Evolutionary conservation across 2,797 vertebrate genomes (phyloP), one percentile per base, ranked within the genome.

Genomic region (Crocidura indochinensis): DNA sequence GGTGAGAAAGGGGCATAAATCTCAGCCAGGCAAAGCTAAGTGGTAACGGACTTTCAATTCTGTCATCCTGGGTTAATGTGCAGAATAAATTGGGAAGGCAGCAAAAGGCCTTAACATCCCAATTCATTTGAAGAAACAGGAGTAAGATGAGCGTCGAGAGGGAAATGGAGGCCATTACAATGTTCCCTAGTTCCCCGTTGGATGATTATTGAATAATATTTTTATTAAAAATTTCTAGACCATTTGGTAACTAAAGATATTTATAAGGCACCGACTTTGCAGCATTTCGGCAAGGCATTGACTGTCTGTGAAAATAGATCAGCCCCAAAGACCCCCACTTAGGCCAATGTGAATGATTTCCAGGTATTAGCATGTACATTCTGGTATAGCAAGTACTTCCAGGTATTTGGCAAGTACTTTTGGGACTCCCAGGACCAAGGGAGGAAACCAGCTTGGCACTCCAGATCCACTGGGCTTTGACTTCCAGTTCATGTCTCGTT

Each of bases 91-190:
- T 95, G 95, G 90, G 91, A 72, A 84, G 73, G 94, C 94, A 89
- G 92, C 84, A 83, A 93, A 93, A 96, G 91, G 86, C 92, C 86
- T 95, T 96, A 95, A 96, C 94, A 92, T 96, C 92, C 71, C 68
- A 90, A 94, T 94, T 91, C 90, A 93, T 96, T 97, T 94, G 92
- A 88, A 97, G 20, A 95, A 95, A 95, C 93, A 96, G 87, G 93
- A 95, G 88, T 91, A 69, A 90, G 93, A 95, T 90, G 96, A 94
- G 91, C 90, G 90, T 93, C 91, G 4, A 64, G 96, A 96, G 96
- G 92, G 81, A 90, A 95, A 95, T 84, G 96, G 94, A 95, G 83
- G 71, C 77, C 0, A 5, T 91, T 91, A 90, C 62, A 88, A 67
- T 67, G 44, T 86, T 91, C 91, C 95, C 95, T 95, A 69, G 92